Evolutionary conservation across 2,888 invertebrate species (phyloP).

Genomic region (Celastrina argiolus): DNA sequence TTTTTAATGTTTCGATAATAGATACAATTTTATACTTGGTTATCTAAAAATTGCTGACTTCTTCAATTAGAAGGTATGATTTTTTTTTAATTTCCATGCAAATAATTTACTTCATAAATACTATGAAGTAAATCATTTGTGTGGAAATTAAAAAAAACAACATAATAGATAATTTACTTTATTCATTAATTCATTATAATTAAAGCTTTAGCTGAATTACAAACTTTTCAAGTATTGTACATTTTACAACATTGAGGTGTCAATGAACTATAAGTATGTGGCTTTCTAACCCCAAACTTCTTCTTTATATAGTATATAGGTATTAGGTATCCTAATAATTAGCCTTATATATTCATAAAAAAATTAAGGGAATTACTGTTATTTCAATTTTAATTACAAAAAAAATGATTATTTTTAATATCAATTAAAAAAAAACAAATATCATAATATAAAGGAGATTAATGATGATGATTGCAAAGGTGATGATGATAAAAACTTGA

Average conservation of each 20-base stretch:
- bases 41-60: no score
- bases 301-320: not conserved
- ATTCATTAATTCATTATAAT: not conserved
- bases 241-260: not conserved
- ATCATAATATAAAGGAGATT: not conserved
- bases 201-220: not conserved
- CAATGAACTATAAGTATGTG: not conserved
- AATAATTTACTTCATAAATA: no score
- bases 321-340: not conserved
- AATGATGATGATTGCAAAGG: not conserved
- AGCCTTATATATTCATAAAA: not conserved
- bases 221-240: not conserved
- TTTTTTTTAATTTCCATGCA: no score
- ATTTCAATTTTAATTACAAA: no score
- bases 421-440: not conserved
- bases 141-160: no score
- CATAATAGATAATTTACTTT: no score
- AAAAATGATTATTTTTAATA: not conserved
- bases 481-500: not conserved
- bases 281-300: not conserved
- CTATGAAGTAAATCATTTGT: no score
- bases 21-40: no score
- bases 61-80: no score
- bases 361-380: no score
- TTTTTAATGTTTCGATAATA: no score